phyloP scores from a whole-genome alignment of 92 coral and sea anemone species.

The Bergia puertoricense region DNA sequence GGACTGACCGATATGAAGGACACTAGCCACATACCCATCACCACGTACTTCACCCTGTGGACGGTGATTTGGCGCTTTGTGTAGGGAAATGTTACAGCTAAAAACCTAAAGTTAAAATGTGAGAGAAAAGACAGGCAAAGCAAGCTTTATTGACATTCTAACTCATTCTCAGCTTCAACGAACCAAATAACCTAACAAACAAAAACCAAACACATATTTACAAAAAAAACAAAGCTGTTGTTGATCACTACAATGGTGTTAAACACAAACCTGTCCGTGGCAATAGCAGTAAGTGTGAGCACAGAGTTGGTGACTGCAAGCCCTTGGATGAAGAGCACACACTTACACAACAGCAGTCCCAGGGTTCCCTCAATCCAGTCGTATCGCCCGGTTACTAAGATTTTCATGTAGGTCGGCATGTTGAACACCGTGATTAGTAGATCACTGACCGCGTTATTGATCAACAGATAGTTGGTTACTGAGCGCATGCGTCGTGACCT shows the following conservation, averaged over 20 bases:
- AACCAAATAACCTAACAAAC: too few relatives aligned
- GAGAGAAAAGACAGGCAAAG: not conserved
- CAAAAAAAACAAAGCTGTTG: not conserved
- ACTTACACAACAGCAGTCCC: conserved; percentile 30
- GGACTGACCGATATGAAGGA: conserved; percentile 32
- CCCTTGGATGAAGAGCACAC: conserved; percentile 37
- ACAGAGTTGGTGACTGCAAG: conserved; percentile 28
- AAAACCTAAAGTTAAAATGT: conserved; percentile 5
- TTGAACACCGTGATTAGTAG: conserved; percentile 38
- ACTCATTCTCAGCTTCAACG: too few relatives aligned
- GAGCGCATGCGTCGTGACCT: conserved; percentile 41
- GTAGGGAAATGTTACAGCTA: conserved; percentile 33
- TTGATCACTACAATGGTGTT: not conserved
- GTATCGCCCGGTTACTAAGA: conserved; percentile 20
- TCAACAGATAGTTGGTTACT: conserved; percentile 34
- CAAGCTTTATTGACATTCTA: too few relatives aligned
- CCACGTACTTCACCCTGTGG: conserved; percentile 23
- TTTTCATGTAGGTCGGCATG: conserved; percentile 45
- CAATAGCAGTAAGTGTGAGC: conserved; percentile 29
- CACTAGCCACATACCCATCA: conserved; percentile 6
- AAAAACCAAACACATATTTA: not conserved
- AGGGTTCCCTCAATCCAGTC: conserved; percentile 32
- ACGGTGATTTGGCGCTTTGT: conserved; percentile 29
- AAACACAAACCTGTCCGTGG: conserved; percentile 30
- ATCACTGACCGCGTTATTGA: conserved; percentile 36